Conservation (phyloP, 1,140 invertebrate species). For the Olivierus martensii region DNA sequence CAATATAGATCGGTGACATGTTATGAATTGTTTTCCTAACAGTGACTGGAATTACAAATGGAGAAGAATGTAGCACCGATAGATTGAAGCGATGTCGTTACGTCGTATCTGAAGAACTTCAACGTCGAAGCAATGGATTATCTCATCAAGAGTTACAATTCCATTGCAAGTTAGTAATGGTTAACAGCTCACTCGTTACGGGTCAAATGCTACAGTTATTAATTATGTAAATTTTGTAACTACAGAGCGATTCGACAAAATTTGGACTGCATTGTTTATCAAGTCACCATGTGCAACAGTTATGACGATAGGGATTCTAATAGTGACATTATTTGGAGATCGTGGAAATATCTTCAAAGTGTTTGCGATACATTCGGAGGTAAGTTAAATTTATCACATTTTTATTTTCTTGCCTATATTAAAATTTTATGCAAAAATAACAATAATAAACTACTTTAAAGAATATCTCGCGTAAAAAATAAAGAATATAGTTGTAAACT, state of each 20-base stretch:
- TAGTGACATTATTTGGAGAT: conserved; percentile 9
- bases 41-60: no score
- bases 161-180: neutral
- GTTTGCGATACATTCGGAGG: conserved; percentile 14
- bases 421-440: no score
- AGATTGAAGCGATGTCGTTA: neutral
- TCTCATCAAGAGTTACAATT: neutral
- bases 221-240: neutral
- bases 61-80: neutral
- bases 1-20: no score
- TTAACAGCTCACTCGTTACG: neutral
- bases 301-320: neutral
- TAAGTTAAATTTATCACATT: no score
- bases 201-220: neutral
- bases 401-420: no score
- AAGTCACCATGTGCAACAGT: conserved; percentile 4
- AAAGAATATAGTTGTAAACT: no score
- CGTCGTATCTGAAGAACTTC: neutral
- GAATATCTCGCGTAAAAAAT: no score
- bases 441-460: no score
- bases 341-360: conserved; percentile 11
- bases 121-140: neutral
- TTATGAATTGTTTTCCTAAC: no score
- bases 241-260: conserved; percentile 3
- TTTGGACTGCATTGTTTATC: conserved; percentile 10